phyloP scores from a whole-genome alignment of 2,113 vertebrate genomes.

The Larimichthys polyactis region DNA sequence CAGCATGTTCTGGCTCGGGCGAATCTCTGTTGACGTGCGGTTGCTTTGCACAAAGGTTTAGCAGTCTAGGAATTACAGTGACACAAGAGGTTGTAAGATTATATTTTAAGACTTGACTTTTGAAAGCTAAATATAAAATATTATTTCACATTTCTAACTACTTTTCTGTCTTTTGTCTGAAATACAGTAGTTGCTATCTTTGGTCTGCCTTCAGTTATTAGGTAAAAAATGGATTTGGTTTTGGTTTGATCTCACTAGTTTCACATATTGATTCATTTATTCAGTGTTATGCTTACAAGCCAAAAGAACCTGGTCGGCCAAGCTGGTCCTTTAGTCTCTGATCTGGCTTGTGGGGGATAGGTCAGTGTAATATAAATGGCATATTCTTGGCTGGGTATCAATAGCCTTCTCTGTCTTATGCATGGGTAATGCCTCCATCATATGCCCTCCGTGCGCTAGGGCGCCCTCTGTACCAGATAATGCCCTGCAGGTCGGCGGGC shows the following conservation, averaged over 20 bases:
- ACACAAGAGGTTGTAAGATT: neutral
- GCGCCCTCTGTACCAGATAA: slow-evolving; percentile 53
- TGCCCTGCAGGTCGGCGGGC: slow-evolving; percentile 56
- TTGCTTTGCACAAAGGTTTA: slow-evolving; percentile 2
- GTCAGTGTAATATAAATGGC: slow-evolving; percentile 56
- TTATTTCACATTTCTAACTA: neutral
- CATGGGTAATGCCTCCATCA: slow-evolving; percentile 45
- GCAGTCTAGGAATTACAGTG: slow-evolving; percentile 11
- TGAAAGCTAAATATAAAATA: neutral
- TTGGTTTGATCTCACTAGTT: neutral
- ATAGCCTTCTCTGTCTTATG: slow-evolving; percentile 47
- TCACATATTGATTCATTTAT: slow-evolving; percentile 21
- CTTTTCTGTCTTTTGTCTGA: neutral
- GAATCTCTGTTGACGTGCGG: slow-evolving; percentile 26
- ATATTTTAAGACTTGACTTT: neutral
- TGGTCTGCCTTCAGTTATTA: neutral
- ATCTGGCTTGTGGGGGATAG: slow-evolving; percentile 34
- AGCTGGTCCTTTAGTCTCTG: slow-evolving; percentile 44
- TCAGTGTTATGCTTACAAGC: slow-evolving; percentile 12
- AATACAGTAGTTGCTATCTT: neutral
- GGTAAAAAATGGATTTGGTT: slow-evolving; percentile 5
- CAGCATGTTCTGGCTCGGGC: slow-evolving; percentile 3
- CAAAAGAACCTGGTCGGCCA: slow-evolving; percentile 5
- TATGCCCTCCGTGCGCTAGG: slow-evolving; percentile 44
- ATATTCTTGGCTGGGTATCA: slow-evolving; percentile 63